phyloP scores from a whole-genome alignment of 2,797 vertebrate genomes.

The Sebastes taczanowskii region DNA sequence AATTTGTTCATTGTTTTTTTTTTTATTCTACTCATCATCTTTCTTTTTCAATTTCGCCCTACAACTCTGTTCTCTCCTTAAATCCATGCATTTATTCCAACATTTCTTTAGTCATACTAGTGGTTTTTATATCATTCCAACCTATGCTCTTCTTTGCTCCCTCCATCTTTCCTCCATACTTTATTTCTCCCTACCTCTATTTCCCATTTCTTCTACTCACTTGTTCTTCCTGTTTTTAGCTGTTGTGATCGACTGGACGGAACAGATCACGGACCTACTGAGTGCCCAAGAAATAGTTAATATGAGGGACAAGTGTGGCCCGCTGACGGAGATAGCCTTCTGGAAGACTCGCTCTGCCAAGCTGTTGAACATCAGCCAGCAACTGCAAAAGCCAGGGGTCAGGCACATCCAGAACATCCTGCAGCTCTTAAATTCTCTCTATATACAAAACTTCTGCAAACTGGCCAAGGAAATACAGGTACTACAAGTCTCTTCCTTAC shows the following conservation, averaged over 20 bases:
- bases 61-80: neutral
- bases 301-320: constrained; percentile 80
- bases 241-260: constrained; percentile 68
- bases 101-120: neutral
- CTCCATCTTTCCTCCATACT: neutral
- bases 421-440: constrained; percentile 81
- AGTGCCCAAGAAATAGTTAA: constrained; percentile 81
- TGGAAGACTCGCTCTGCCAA: constrained; percentile 86
- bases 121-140: neutral
- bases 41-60: neutral
- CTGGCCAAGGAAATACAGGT: constrained; percentile 86
- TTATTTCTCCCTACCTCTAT: neutral
- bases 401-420: constrained; percentile 82
- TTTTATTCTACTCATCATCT: neutral
- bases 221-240: constrained; percentile 27
- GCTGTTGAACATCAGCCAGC: constrained; percentile 85
- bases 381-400: constrained; percentile 86
- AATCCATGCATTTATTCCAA: neutral
- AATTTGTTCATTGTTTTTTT: neutral
- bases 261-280: constrained; percentile 88
- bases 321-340: constrained; percentile 88
- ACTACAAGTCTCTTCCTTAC: neutral
- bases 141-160: neutral
- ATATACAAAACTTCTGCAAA: constrained; percentile 51
- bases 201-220: neutral